Evolutionary conservation across 1,140 invertebrate genomes (phyloP).

Genomic region (Gryon sp.): DNA sequence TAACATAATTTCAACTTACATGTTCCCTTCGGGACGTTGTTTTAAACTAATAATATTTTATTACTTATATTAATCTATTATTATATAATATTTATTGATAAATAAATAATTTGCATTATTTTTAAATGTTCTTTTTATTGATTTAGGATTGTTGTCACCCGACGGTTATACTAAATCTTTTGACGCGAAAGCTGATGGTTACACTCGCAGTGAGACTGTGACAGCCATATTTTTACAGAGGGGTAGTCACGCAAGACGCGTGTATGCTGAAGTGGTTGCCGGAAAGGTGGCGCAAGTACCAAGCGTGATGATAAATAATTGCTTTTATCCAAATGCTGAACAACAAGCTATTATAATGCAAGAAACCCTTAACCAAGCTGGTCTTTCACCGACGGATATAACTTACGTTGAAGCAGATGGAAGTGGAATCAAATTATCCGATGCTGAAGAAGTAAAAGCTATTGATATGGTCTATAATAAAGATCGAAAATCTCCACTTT

Average conservation of each 20-base stretch:
- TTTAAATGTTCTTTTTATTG: background rate
- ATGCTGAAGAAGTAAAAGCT: conserved; percentile 90
- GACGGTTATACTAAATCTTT: conserved; percentile 87
- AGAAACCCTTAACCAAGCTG: conserved; percentile 24
- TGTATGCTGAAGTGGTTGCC: conserved; percentile 82
- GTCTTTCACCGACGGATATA: conserved; percentile 57
- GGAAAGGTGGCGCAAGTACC: conserved; percentile 82
- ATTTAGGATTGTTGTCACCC: conserved; percentile 70
- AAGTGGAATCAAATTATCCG: conserved; percentile 83
- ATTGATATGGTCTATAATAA: conserved; percentile 89
- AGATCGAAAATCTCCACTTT: conserved; percentile 82
- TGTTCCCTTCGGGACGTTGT: too few relatives aligned
- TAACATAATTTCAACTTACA: too few relatives aligned
- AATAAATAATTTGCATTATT: background rate
- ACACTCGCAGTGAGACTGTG: conserved; percentile 83
- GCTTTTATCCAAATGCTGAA: conserved; percentile 77
- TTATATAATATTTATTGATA: background rate
- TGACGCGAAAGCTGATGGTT: conserved; percentile 81
- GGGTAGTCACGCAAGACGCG: conserved; percentile 78
- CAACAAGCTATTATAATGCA: conserved; percentile 38
- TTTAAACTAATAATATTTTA: too few relatives aligned
- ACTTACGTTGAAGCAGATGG: conserved; percentile 69
- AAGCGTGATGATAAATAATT: conserved; percentile 76
- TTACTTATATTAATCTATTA: too few relatives aligned
- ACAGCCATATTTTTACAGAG: conserved; percentile 83